Percentiles rank a stretch among this genome's conserved stretches.
Evolutionary conservation across 2,888 invertebrate genomes (phyloP).

Genomic region (Gibbula magus): DNA sequence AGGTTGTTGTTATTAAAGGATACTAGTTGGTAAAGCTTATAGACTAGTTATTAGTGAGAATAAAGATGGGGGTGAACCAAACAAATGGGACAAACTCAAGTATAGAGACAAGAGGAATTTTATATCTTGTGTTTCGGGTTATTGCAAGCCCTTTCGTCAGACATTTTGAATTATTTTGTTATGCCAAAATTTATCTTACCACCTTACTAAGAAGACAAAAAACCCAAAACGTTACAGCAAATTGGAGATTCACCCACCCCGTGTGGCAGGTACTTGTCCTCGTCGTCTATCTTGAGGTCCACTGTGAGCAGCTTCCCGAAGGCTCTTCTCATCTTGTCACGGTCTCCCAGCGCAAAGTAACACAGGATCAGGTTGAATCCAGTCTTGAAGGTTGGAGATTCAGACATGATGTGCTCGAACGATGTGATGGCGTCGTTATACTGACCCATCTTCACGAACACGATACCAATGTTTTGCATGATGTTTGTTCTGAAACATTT

Average conservation of each 20-base stretch:
- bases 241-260: slow-evolving; percentile 66
- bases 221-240: not conserved
- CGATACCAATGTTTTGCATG: slow-evolving; percentile 97
- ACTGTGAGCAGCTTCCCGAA: slow-evolving; percentile 93
- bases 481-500: slow-evolving; percentile 86
- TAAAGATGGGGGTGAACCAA: too few relatives aligned
- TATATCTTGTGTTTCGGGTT: too few relatives aligned
- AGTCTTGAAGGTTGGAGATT: slow-evolving; percentile 91
- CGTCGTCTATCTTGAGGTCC: slow-evolving; percentile 85
- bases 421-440: slow-evolving; percentile 96
- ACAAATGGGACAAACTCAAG: too few relatives aligned
- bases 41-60: too few relatives aligned
- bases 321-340: slow-evolving; percentile 93
- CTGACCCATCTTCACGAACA: slow-evolving; percentile 96
- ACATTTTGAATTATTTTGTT: too few relatives aligned
- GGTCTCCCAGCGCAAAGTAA: slow-evolving; percentile 82
- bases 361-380: slow-evolving; percentile 89
- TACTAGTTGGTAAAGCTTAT: too few relatives aligned
- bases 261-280: slow-evolving; percentile 81
- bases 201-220: too few relatives aligned
- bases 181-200: too few relatives aligned
- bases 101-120: too few relatives aligned
- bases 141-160: too few relatives aligned
- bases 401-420: slow-evolving; percentile 98
- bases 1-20: too few relatives aligned